These are phyloP conservation scores for Panulirus ornatus DNA, from an alignment of 1,140 invertebrate genomes.

Conservation along the genomic window DNA sequence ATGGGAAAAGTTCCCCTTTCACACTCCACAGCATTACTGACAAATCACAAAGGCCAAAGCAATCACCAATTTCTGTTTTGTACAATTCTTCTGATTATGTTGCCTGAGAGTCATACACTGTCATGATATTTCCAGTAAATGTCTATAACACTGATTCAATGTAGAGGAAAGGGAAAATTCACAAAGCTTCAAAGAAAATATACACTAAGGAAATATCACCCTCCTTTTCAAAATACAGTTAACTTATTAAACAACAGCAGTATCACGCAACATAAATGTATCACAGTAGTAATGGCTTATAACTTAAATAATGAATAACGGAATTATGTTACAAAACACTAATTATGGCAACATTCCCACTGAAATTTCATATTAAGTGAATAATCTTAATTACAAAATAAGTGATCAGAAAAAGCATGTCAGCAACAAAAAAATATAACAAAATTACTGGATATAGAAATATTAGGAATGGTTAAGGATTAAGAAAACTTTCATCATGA, in stretches of 20 bases:
- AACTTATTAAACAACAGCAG: slow-evolving; percentile 29
- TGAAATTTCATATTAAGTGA: slow-evolving; percentile 14
- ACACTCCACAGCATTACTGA: not conserved
- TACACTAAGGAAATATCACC: not conserved
- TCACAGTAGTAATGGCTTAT: slow-evolving; percentile 63
- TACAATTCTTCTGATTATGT: slow-evolving; percentile 1
- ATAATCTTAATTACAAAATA: slow-evolving; percentile 12
- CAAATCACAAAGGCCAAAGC: slow-evolving; percentile 12
- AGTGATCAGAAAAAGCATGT: slow-evolving; percentile 23
- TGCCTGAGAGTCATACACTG: slow-evolving; percentile 4
- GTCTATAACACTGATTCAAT: not conserved
- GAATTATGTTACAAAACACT: slow-evolving; percentile 41
- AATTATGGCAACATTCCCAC: slow-evolving; percentile 66
- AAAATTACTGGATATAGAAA: slow-evolving; percentile 40
- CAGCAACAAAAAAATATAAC: slow-evolving; percentile 13
- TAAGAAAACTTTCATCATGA: not conserved
- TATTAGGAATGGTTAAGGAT: slow-evolving; percentile 54
- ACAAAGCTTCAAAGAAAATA: not conserved
- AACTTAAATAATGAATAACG: slow-evolving; percentile 46
- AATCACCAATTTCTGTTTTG: slow-evolving; percentile 5
- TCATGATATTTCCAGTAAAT: too few relatives aligned
- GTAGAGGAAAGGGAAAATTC: not conserved
- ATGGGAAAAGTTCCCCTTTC: not conserved
- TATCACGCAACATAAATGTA: slow-evolving; percentile 49
- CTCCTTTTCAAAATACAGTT: slow-evolving; percentile 20